Conservation (phyloP, 2,797 vertebrate genomes). For the Picus viridis region DNA sequence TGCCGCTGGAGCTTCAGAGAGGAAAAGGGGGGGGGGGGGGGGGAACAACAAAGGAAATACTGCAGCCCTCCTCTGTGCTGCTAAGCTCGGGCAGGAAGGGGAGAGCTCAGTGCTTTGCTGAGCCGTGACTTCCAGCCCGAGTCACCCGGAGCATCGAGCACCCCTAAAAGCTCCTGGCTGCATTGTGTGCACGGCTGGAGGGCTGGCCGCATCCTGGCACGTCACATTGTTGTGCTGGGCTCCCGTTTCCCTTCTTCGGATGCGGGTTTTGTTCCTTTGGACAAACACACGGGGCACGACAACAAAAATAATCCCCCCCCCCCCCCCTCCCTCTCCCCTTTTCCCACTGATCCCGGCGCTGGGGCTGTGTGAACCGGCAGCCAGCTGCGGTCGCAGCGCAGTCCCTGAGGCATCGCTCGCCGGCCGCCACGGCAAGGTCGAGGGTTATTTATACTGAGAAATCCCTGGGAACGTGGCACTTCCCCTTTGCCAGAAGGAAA, state of each 20-base stretch:
- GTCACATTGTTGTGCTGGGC: not conserved
- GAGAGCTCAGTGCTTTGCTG: not conserved
- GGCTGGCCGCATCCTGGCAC: not conserved
- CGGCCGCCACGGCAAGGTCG: not conserved
- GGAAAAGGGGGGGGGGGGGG: not conserved
- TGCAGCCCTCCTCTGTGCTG: not conserved
- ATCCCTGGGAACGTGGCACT: conserved; percentile 1
- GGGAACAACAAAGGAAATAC: not conserved
- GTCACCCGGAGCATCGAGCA: not conserved
- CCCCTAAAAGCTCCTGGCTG: not conserved
- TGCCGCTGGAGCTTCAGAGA: not conserved
- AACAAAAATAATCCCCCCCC: conserved; percentile 12
- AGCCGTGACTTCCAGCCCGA: not conserved
- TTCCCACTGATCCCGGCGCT: not conserved
- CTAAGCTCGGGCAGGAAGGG: not conserved
- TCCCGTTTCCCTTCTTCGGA: not conserved
- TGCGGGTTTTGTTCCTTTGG: conserved; percentile 52
- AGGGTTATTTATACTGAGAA: conserved; percentile 1
- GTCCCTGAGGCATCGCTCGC: not conserved
- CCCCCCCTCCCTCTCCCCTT: not conserved
- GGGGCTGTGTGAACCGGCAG: conserved; percentile 60
- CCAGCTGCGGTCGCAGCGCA: not conserved
- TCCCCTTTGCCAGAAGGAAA: not conserved
- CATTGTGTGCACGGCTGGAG: not conserved
- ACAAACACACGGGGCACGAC: conserved; percentile 27